Evolutionary conservation across 2,113 vertebrate species (phyloP).

Genomic region (Cebus imitator): DNA sequence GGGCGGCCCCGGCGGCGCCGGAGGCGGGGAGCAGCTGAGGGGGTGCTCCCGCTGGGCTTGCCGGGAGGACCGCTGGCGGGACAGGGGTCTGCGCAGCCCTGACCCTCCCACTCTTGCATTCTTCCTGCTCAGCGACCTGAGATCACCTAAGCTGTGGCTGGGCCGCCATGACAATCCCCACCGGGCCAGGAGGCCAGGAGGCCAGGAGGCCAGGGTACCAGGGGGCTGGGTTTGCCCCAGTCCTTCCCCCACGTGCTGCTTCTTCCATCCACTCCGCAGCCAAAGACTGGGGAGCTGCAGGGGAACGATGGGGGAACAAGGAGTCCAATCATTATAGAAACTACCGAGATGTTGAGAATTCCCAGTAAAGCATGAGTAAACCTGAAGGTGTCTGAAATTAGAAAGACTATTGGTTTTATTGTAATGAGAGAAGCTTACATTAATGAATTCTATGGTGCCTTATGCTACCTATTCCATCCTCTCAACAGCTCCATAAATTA

Average conservation of each 20-base stretch:
- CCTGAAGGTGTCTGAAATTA: not conserved
- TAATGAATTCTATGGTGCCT: not conserved
- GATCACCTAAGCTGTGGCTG: not conserved
- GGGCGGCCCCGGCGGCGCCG: not conserved
- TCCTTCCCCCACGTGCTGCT: not conserved
- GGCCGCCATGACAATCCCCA: constrained; percentile 61
- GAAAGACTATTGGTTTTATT: not conserved
- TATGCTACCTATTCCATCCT: not conserved
- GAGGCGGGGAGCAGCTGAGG: not conserved
- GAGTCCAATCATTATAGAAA: not conserved
- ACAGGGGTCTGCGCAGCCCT: not conserved
- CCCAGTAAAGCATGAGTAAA: not conserved
- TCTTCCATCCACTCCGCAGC: not conserved
- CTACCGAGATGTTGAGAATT: not conserved
- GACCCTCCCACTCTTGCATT: not conserved
- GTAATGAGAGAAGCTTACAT: not conserved
- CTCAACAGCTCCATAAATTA: not conserved
- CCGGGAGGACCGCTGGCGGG: not conserved
- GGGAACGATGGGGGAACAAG: not conserved
- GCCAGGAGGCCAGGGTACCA: not conserved
- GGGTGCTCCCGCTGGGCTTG: not conserved
- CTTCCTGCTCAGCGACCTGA: not conserved
- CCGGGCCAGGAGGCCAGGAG: not conserved
- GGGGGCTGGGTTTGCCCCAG: not conserved
- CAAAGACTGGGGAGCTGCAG: not conserved